A percentile compares a stretch with the other conserved stretches of the same genome.
Conservation (phyloP, 2,113 vertebrate species). For the Agapornis roseicollis region DNA sequence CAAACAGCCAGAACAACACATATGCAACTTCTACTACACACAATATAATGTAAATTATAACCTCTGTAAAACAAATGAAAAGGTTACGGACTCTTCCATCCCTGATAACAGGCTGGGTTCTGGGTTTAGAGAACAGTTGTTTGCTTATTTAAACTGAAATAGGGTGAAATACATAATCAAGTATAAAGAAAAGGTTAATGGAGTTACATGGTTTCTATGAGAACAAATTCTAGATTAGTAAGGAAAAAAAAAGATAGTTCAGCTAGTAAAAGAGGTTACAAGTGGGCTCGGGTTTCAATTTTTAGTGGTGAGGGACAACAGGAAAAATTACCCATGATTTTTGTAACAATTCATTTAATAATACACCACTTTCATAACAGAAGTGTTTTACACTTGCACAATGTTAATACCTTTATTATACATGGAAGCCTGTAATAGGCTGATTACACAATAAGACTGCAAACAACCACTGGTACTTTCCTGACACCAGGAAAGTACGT, state of each 20-base stretch:
- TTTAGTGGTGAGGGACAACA: conserved; percentile 61
- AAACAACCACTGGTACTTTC: conserved; percentile 80
- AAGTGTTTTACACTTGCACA: conserved; percentile 83
- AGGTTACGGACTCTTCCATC: conserved; percentile 64
- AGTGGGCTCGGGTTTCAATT: conserved; percentile 46
- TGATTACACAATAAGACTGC: conserved; percentile 81
- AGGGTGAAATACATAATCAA: conserved; percentile 64
- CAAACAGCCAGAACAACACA: conserved; percentile 82
- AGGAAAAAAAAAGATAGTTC: conserved; percentile 1
- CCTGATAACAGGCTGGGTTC: conserved; percentile 52
- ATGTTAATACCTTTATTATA: conserved; percentile 83
- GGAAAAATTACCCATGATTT: conserved; percentile 74
- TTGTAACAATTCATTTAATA: conserved; percentile 76
- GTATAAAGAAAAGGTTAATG: conserved; percentile 67
- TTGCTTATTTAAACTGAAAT: conserved; percentile 55
- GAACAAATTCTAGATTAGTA: conserved; percentile 65
- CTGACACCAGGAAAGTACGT: conserved; percentile 76
- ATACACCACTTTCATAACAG: conserved; percentile 81
- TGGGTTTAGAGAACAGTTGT: conserved; percentile 34
- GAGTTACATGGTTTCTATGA: conserved; percentile 67
- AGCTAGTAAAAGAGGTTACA: conserved; percentile 59
- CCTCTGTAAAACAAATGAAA: conserved; percentile 69
- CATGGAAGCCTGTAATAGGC: conserved; percentile 79
- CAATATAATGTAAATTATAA: conserved; percentile 80
- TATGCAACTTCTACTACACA: conserved; percentile 80